Base-by-base conservation (phyloP, 2,113 vertebrate genomes). In the Stictonetta naevosa region DNA sequence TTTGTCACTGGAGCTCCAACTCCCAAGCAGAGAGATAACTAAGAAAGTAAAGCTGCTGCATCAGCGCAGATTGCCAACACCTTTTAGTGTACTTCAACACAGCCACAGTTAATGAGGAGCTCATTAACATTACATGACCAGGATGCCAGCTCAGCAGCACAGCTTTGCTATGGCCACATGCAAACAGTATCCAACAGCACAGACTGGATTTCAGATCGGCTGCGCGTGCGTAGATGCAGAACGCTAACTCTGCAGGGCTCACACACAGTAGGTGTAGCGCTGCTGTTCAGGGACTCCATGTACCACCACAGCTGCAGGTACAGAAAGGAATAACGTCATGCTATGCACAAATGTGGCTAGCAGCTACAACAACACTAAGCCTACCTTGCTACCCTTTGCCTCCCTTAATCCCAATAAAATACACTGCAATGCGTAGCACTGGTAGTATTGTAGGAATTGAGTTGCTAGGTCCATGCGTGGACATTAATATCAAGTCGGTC, bases 201-300 rank as follows among this genome's bases (percentile, higher is more conserved):
- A 64, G 31, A 42, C 16, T 36, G 6, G 5, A 10, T 28, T 77
- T 48, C 64, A 53, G 36, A n/a, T 10, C 29, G 3, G 26, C 5
- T 25, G 13, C 4, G 1, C 0, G 1, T 10, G 14, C 14, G 26
- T 36, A 36, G 53, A 22, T 23, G 42, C 71, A 15, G 36, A 44
- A 60, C 15, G n/a, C 21, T 8, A n/a, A 28, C 38, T 50, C 36
- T 1, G 2, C 10, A 22, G 53, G 53, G 33, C 8, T 63, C 16
- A 6, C 33, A 5, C 25, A 26, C 29, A n/a, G 14, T 50, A 44
- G 33, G 17, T 58, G 15, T 8, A 8, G 4, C 6, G 3, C 13
- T n/a, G 46, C 55, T 48, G 7, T 3, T 25, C 79, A 28, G 28
- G 50, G 28, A 52, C 9, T 13, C 42, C 17, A 14, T 2, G 3